A percentile compares a stretch with the other conserved stretches of the same genome.
Conservation (phyloP, 2,113 vertebrate genomes). For the Parus major region DNA sequence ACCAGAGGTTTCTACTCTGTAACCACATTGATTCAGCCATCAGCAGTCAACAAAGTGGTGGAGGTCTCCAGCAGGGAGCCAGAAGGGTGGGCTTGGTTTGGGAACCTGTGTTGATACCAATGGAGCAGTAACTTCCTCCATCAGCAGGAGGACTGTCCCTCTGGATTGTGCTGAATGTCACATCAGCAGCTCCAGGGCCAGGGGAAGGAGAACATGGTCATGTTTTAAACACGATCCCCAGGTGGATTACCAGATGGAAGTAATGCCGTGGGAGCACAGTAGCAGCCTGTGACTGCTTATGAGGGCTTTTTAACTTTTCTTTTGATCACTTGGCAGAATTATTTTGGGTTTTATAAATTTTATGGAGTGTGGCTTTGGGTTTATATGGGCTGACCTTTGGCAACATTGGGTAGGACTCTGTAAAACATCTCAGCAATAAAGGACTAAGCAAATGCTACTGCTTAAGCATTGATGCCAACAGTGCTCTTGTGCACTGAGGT, state of each 20-base stretch:
- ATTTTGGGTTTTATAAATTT: neutral
- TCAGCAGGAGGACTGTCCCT: neutral
- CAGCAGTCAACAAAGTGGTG: neutral
- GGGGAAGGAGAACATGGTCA: neutral
- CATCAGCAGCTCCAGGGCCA: neutral
- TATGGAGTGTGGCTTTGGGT: neutral
- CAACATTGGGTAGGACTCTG: neutral
- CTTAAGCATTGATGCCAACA: neutral
- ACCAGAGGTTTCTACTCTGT: neutral
- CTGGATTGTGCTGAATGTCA: neutral
- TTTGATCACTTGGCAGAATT: neutral
- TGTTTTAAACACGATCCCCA: neutral
- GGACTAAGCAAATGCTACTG: neutral
- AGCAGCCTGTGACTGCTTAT: neutral
- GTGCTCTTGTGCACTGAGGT: neutral
- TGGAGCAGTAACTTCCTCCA: neutral
- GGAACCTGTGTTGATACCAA: neutral
- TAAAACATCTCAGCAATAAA: neutral
- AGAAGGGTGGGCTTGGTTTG: neutral
- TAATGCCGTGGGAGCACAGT: neutral
- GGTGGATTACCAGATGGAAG: neutral
- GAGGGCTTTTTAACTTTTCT: neutral
- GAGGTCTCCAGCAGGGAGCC: neutral
- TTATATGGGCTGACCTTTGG: neutral
- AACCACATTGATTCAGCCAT: neutral